Evolutionary conservation across 2,797 vertebrate species (phyloP).

Genomic region (Anguilla pacifica): DNA sequence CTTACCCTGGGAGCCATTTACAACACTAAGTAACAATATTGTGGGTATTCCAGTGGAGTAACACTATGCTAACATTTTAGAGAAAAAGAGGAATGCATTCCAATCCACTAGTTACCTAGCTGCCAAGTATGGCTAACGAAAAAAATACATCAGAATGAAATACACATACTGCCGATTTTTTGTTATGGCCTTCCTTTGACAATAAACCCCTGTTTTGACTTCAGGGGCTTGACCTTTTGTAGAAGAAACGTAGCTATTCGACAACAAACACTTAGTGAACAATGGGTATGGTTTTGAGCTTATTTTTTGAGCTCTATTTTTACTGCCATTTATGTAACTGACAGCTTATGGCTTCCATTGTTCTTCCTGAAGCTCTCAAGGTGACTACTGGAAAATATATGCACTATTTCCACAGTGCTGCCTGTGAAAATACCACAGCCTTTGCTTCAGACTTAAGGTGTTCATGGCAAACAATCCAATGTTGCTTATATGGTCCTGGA

Average conservation of each 20-base stretch:
- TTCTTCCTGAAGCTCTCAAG: neutral
- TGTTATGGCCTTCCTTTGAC: neutral
- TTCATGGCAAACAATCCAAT: neutral
- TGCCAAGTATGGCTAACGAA: neutral
- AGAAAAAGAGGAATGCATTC: neutral
- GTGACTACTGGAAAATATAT: constrained; percentile 8
- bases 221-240: neutral
- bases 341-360: neutral
- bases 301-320: neutral
- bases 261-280: neutral
- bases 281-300: constrained; percentile 6
- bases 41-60: neutral
- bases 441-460: neutral
- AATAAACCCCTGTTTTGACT: neutral
- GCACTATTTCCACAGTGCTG: neutral
- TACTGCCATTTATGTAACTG: neutral
- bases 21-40: neutral
- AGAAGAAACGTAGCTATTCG: neutral
- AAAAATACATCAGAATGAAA: neutral
- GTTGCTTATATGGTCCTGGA: neutral
- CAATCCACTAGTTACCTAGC: neutral
- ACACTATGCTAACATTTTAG: neutral
- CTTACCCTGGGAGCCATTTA: neutral
- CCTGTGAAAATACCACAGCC: neutral
- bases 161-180: neutral